A percentile compares a stretch with the other conserved stretches of the same genome.
Conservation (phyloP, 1,140 invertebrate genomes). For the Aphidius gifuensis region DNA sequence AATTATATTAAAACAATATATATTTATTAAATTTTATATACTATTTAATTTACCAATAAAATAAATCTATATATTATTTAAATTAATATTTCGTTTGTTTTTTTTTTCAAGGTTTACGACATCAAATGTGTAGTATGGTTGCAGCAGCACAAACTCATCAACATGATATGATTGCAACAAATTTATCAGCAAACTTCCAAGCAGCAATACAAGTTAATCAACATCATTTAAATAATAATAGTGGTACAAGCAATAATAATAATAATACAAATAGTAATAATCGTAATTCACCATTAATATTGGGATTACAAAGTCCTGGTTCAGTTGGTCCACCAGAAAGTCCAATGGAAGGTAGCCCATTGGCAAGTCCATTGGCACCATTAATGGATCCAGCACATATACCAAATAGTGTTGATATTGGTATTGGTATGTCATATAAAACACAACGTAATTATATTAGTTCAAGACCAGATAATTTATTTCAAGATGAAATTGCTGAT, state of each 20-base stretch:
- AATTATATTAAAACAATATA: slow-evolving; percentile 19
- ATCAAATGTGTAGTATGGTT: slow-evolving; percentile 72
- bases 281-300: slow-evolving; percentile 56
- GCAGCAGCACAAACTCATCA: slow-evolving; percentile 63
- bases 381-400: slow-evolving; percentile 50
- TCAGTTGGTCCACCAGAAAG: slow-evolving; percentile 51
- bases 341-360: slow-evolving; percentile 53
- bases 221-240: slow-evolving; percentile 50
- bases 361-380: slow-evolving; percentile 55
- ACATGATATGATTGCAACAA: slow-evolving; percentile 57
- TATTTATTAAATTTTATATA: not conserved
- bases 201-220: slow-evolving; percentile 54
- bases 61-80: too few species aligned
- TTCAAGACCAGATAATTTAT: slow-evolving; percentile 62
- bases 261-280: slow-evolving; percentile 46
- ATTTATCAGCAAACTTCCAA: slow-evolving; percentile 51
- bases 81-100: slow-evolving; percentile 4
- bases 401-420: slow-evolving; percentile 57
- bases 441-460: slow-evolving; percentile 58
- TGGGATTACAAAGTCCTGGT: slow-evolving; percentile 55
- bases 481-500: slow-evolving; percentile 63
- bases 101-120: slow-evolving; percentile 57
- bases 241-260: slow-evolving; percentile 36
- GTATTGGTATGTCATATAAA: slow-evolving; percentile 68
- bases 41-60: too few species aligned